Conservation (phyloP, 2,888 invertebrate species). For the Amorpha juglandis region DNA sequence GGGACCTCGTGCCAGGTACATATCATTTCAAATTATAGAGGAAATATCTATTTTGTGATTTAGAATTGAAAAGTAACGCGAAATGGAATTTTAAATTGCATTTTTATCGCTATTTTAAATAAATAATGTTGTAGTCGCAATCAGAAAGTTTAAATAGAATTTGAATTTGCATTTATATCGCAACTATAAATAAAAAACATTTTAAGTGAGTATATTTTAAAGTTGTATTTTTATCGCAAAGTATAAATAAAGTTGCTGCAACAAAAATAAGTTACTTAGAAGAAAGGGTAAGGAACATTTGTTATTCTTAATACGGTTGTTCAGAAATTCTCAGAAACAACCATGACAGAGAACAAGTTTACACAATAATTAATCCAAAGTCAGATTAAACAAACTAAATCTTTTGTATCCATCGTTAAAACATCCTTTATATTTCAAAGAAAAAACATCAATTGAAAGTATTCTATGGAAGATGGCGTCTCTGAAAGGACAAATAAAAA, state of each 20-base stretch:
- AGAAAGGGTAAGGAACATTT: no score
- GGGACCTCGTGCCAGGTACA: neutral
- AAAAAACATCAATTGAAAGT: neutral
- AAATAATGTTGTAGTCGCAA: no score
- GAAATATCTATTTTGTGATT: neutral
- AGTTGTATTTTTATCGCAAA: no score
- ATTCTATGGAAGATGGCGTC: neutral
- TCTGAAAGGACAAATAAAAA: constrained; percentile 19
- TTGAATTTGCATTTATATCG: no score
- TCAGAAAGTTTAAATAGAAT: no score
- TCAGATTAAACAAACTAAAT: neutral
- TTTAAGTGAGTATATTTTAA: no score
- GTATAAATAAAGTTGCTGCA: no score
- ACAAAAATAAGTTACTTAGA: no score
- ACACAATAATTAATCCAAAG: neutral
- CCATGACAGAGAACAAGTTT: neutral
- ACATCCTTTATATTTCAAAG: constrained; percentile 4
- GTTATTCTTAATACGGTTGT: neutral
- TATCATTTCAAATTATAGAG: neutral
- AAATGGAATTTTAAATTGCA: neutral
- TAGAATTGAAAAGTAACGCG: neutral
- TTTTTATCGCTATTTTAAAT: neutral
- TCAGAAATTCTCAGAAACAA: neutral
- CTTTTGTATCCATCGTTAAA: constrained; percentile 6
- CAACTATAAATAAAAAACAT: no score